Evolutionary conservation across 2,797 vertebrate species (phyloP).

Genomic region (Thripadectes ignobilis): DNA sequence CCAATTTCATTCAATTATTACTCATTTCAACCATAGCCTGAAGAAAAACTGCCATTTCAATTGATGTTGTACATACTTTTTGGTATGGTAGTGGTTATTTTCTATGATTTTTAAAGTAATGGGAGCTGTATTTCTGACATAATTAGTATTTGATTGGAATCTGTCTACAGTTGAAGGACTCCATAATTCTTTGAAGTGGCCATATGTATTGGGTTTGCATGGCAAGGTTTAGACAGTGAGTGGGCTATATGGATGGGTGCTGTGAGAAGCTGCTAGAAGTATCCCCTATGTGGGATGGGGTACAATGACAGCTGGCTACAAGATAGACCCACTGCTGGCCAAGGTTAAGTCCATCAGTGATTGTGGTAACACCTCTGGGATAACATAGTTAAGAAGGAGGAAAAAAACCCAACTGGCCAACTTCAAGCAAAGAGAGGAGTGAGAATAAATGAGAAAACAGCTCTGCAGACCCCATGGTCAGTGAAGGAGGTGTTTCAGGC

Average conservation of each 20-base stretch:
- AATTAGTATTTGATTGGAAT: neutral
- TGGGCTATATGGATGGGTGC: no score
- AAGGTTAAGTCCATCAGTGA: neutral
- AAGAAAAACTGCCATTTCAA: neutral
- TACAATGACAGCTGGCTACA: neutral
- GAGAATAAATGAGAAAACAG: neutral
- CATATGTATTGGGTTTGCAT: accelerated
- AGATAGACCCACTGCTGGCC: neutral
- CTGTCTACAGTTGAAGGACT: neutral
- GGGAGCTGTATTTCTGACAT: neutral
- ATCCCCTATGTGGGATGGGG: neutral
- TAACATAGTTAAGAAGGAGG: neutral
- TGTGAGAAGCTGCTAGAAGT: neutral
- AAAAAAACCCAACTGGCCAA: neutral
- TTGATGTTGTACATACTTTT: neutral
- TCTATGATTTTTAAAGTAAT: neutral
- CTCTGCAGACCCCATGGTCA: neutral
- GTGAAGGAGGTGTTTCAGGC: neutral
- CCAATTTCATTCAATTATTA: neutral
- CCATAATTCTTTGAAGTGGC: neutral
- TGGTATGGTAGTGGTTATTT: neutral
- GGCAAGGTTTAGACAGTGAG: neutral
- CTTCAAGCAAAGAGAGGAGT: neutral
- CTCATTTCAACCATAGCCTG: neutral
- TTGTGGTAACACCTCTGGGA: neutral